Evolutionary conservation across 2,113 vertebrate genomes (phyloP), one percentile per base, ranked within the genome.

Genomic region (Notiomystis cincta): DNA sequence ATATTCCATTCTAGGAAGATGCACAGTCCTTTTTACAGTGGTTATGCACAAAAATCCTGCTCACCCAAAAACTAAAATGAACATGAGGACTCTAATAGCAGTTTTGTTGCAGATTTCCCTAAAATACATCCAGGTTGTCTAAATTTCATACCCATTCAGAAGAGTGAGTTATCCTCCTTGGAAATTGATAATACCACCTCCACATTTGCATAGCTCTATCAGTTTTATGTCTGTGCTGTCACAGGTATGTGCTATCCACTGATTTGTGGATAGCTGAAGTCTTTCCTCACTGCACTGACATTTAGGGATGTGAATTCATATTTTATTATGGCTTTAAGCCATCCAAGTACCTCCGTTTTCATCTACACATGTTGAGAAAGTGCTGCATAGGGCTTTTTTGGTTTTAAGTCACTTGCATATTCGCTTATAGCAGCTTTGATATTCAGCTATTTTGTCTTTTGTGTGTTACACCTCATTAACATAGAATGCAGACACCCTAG

Each of bases 401-500:
- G 38, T 94, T 93, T 96, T 78, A 95, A 88, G 66, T 54, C 71
- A 62, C 71, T 83, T 95, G 35, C 69, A 85, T 44, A 50, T 82
- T 96, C 90, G 75, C 57, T 95, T 81, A 89, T 1, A 96, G 70
- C 58, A 62, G 56, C 79, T 97, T 96, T 97, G 96, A 96, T 93
- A 82, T 91, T 95, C 85, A 97, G 89, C 84, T 72, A 91, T 92
- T 96, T 95, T 88, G 65, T 95, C 82, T 84, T 97, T 44, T 90
- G 70, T 65, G 16, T 79, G 80, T 86, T 97, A 96, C 78, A 95
- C 78, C 84, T 97, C 96, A 97, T 97, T 98, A 95, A 93, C 82
- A 94, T 44, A 95, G 80, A 97, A 95, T 93, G 89, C 76, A 97
- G 80, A 97, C 72, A 37, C 82, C 90, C 84, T 75, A 88, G 61